Evolutionary conservation across 2,888 invertebrate species (phyloP).

Genomic region (Stenichneumon culpator): DNA sequence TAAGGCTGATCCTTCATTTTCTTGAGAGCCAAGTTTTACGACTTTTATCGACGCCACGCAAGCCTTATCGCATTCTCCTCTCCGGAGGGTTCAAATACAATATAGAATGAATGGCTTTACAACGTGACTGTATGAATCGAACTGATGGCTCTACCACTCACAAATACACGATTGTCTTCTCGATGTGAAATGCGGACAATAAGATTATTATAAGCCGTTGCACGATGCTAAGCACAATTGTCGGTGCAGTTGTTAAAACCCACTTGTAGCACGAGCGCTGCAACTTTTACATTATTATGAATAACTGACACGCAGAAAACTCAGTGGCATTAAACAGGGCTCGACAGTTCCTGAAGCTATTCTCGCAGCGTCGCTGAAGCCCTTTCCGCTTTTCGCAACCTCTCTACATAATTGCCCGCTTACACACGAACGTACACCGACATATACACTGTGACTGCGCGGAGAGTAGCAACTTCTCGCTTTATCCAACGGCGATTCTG

Average conservation of each 20-base stretch:
- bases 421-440: not conserved
- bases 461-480: not conserved
- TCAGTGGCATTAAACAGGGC: not conserved
- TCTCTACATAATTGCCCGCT: conserved; percentile 21
- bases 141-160: not conserved
- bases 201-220: not conserved
- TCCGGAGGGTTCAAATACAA: not conserved
- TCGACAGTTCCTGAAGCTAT: conserved; percentile 20
- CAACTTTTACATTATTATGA: conserved; percentile 4
- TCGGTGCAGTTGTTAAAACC: not conserved
- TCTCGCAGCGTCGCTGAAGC: conserved; percentile 15
- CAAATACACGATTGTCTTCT: not conserved
- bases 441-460: not conserved
- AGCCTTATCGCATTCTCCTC: not conserved
- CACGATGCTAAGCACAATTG: not conserved
- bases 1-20: conserved; percentile 27
- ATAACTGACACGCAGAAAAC: not conserved
- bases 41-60: not conserved
- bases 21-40: conserved; percentile 29
- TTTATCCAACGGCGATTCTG: not conserved
- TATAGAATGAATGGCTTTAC: not conserved
- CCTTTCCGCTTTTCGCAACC: conserved; percentile 38
- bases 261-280: not conserved
- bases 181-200: not conserved
- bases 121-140: not conserved